Conservation (phyloP, 2,113 vertebrate species). For the Aptenodytes patagonicus region DNA sequence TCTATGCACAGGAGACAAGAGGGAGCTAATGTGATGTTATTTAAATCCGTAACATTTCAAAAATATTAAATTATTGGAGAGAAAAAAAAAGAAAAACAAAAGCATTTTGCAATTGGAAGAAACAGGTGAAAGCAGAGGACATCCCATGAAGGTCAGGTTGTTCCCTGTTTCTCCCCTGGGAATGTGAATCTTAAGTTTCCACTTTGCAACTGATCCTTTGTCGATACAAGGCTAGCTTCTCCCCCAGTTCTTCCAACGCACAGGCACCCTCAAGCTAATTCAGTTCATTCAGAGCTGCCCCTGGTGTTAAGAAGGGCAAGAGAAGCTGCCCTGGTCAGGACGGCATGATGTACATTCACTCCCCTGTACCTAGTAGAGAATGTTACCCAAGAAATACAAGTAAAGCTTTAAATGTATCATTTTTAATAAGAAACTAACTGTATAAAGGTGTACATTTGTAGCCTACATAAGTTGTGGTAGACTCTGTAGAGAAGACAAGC, state of each 20-base stretch:
- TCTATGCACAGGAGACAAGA: background rate
- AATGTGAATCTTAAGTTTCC: background rate
- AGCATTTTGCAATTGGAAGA: background rate
- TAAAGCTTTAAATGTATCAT: background rate
- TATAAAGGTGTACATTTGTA: background rate
- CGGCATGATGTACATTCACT: rapidly evolving
- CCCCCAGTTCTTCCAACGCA: background rate
- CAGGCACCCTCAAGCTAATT: background rate
- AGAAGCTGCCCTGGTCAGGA: background rate
- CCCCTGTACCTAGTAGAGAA: background rate
- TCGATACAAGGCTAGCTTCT: background rate
- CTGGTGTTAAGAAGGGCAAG: background rate
- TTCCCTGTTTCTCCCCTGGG: background rate
- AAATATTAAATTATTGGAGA: background rate
- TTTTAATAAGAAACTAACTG: background rate
- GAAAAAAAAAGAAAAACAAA: background rate
- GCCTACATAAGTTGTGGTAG: background rate
- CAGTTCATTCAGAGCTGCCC: background rate
- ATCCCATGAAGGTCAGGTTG: background rate
- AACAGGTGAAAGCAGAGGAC: background rate
- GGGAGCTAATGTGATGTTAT: background rate
- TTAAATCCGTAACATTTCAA: background rate
- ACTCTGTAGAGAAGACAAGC: background rate
- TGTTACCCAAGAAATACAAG: background rate
- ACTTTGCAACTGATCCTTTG: background rate